Evolutionary conservation across 2,888 invertebrate genomes (phyloP).

Genomic region (Eurytoma adleriae): DNA sequence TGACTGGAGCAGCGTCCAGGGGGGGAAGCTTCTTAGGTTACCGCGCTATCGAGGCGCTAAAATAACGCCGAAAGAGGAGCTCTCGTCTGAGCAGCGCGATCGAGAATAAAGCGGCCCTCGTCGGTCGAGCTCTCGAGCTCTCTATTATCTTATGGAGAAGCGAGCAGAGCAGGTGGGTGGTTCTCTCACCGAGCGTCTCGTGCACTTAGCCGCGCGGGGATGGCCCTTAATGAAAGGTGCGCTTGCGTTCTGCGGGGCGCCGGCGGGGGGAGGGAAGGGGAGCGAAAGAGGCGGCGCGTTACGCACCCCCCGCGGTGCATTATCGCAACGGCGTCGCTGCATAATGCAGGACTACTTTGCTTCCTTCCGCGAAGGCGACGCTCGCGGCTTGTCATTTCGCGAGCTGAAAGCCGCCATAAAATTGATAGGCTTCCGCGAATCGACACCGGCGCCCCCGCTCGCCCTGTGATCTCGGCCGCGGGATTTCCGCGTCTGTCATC

Average conservation of each 20-base stretch:
- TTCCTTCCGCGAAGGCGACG: neutral
- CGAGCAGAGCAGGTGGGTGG: constrained; percentile 32
- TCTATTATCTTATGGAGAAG: constrained; percentile 49
- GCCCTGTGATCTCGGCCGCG: neutral
- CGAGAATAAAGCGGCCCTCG: constrained; percentile 27
- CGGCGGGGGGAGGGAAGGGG: neutral
- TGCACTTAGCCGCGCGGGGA: constrained; percentile 9
- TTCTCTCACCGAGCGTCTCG: constrained; percentile 1
- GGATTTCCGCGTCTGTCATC: neutral
- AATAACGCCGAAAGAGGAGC: no score
- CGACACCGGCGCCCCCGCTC: no score
- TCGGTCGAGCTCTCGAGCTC: constrained; percentile 32
- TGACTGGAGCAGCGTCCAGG: no score
- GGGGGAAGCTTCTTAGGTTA: no score
- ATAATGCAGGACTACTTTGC: constrained; percentile 24
- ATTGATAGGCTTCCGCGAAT: no score
- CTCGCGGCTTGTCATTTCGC: neutral
- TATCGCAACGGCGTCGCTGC: neutral
- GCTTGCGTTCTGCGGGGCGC: neutral
- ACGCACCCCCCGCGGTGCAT: neutral
- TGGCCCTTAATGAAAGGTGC: constrained; percentile 32
- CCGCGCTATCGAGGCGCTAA: no score
- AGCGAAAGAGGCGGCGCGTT: neutral
- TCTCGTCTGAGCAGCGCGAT: constrained; percentile 12
- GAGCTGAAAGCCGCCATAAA: no score